Evolutionary conservation across 2,888 invertebrate genomes (phyloP), one percentile per base, ranked within the genome.

Genomic region (Caenorhabditis zanzibari): DNA sequence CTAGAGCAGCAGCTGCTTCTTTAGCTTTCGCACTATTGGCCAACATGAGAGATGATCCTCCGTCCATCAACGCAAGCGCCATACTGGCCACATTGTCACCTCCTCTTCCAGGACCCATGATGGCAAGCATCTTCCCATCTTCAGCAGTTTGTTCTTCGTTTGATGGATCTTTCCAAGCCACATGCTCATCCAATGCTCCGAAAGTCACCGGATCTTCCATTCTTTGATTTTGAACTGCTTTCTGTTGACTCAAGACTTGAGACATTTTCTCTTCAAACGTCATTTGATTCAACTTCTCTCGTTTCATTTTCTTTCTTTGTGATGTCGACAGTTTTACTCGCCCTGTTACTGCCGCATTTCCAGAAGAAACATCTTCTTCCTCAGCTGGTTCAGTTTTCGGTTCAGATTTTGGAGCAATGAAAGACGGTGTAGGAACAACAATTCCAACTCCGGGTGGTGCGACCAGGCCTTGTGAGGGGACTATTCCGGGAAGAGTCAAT

Each of bases 1-100:
- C 59, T 19, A 63, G 52, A 14, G 81, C 81, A 10, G 72, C 73
- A 12, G 80, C 77, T 44, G 84, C 81, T 64, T 82, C 84, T 49
- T 84, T 72, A 56, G 79, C 77, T 58, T 89, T 89, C 24, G 56
- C 19, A 26, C 77, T 76, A 71, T 88, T 86, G 14, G 69, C 73
- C 24, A 75, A 64, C 73, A 82, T 82, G 41, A 86, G 63, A 10
- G 86, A 84, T 47, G 85, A 80, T 38, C 85, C 87, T 16, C 87
- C 88, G 52, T 89, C 89, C 22, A 89, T 85, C 22, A 90, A 63
- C 5, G 90, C 86, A 54, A 90, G 80, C 7, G 90, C 90, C 84
- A 88, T 87, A 61, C 89, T 88, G 16, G 86, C 86, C 9, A 88
- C 82, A 72, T 86, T 86, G 41, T 82, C 85, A 12, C 85, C 82